A percentile compares a stretch with the other conserved stretches of the same genome.
Conservation (phyloP, 2,888 invertebrate species). For the Phyllotreta striolata region DNA sequence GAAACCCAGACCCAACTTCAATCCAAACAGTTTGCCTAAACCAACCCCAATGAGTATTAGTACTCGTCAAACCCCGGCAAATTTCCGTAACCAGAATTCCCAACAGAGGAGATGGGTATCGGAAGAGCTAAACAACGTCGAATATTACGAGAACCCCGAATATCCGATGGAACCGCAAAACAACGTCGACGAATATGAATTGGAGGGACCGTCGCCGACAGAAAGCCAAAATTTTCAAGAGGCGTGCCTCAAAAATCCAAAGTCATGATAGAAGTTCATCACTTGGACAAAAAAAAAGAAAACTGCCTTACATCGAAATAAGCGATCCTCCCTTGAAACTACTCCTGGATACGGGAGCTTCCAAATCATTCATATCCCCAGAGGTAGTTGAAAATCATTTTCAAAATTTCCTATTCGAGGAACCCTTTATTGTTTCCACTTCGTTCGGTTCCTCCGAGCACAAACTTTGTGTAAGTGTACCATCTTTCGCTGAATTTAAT, state of each 20-base stretch:
- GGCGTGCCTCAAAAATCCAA: background rate
- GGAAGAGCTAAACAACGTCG: constrained; percentile 1
- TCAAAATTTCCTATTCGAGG: background rate
- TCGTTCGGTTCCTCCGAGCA: background rate
- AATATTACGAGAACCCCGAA: background rate
- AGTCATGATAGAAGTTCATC: background rate
- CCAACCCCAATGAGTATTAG: background rate
- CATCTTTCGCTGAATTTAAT: background rate
- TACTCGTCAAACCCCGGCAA: background rate
- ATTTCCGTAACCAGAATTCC: background rate
- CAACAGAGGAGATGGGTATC: constrained; percentile 4
- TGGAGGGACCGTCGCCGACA: background rate
- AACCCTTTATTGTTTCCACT: background rate
- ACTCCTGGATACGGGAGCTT: background rate
- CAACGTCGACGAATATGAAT: background rate
- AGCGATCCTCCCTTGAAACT: background rate
- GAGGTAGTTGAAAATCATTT: background rate
- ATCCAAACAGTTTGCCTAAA: background rate
- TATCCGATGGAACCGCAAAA: background rate
- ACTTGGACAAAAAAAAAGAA: background rate
- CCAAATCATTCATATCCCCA: constrained; percentile 1
- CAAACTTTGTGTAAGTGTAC: background rate
- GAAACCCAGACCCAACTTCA: background rate
- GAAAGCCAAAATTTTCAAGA: background rate
- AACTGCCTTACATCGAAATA: background rate